A percentile compares a stretch with the other conserved stretches of the same genome.
These are phyloP conservation scores for Hydrolagus affinis DNA, from an alignment of 2,113 vertebrate species.

Conservation along the genomic window DNA sequence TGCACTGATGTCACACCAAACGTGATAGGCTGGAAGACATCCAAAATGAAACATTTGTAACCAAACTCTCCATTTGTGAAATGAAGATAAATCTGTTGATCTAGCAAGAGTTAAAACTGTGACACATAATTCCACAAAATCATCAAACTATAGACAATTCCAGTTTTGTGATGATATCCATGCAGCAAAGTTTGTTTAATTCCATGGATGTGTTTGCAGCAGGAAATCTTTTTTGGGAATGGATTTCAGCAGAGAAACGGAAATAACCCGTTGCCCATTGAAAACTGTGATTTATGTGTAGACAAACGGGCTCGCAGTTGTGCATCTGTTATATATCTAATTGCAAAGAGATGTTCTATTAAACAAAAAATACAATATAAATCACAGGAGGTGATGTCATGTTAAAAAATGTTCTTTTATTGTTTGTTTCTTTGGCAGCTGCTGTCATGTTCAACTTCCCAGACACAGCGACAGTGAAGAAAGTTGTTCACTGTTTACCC, in stretches of 20 bases:
- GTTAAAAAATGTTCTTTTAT: conserved; percentile 38
- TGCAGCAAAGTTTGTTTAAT: conserved; percentile 32
- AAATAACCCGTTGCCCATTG: neutral
- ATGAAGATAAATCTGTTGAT: conserved; percentile 8
- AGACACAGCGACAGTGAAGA: conserved; percentile 81
- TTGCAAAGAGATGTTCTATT: conserved; percentile 35
- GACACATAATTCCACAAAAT: conserved; percentile 15
- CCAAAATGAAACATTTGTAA: conserved; percentile 16
- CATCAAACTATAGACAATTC: conserved; percentile 23
- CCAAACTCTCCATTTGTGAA: neutral
- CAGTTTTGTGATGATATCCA: conserved; percentile 31
- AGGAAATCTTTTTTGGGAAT: conserved; percentile 34
- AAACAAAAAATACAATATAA: conserved; percentile 36
- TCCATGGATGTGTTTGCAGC: conserved; percentile 26
- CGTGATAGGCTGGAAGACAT: neutral
- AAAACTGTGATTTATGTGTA: neutral
- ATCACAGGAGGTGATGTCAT: conserved; percentile 22
- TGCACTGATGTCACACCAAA: neutral
- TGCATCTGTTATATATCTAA: conserved; percentile 33
- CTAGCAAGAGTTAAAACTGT: conserved; percentile 13
- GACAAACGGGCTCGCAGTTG: conserved; percentile 33
- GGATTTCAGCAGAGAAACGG: conserved; percentile 31
- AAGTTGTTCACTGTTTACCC: conserved; percentile 86
- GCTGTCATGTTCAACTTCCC: conserved; percentile 96
- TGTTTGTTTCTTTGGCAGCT: conserved; percentile 55